Evolutionary conservation across 2,797 vertebrate species (phyloP), one percentile per base, ranked within the genome.

Genomic region (Eutrigla gurnardus): DNA sequence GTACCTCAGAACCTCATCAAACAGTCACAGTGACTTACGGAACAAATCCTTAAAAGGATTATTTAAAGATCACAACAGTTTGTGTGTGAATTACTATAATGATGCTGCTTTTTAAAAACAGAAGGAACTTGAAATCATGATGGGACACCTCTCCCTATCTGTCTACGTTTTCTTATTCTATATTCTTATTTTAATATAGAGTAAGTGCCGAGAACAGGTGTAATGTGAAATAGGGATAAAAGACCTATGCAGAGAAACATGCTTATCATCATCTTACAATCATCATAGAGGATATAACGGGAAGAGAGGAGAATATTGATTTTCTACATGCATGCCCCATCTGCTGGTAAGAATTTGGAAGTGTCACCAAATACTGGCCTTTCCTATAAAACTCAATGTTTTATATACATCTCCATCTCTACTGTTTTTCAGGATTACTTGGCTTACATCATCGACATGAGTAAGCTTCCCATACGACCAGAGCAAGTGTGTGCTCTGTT

Each of bases 401-500:
- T 71, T 45, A 73, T 65, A 36, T n/a, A 0, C 66, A 33, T 53
- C 52, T 39, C 25, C 0, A 4, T 59, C 15, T 73, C 18, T 73
- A 2, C 36, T 89, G 49, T 85, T 50, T 81, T 83, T 86, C 60
- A 99, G 98, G 97, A 98, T 85, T 99, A 99, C 89, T 93, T 99
- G 86, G 95, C 96, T 78, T 96, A 97, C 88, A 98, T 99, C 80
- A 99, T 99, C 0, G 98, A 99, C 2, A 88, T 89, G 0, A 85
- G 86, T 17, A 94, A 95, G 76, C 95, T 98, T 3, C 94, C 96
- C 50, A 96, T 99, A 81, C 92, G 90, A 3, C 97, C 97, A 0
- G 97, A 99, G 68, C 97, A 99, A 88, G 98, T 99, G 83, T 97
- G 95, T 4, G 95, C 94, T 1, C 95, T 99, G 54, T 99, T 99